Conservation (phyloP, 2,888 invertebrate species). For the Ennomos quercinarius region DNA sequence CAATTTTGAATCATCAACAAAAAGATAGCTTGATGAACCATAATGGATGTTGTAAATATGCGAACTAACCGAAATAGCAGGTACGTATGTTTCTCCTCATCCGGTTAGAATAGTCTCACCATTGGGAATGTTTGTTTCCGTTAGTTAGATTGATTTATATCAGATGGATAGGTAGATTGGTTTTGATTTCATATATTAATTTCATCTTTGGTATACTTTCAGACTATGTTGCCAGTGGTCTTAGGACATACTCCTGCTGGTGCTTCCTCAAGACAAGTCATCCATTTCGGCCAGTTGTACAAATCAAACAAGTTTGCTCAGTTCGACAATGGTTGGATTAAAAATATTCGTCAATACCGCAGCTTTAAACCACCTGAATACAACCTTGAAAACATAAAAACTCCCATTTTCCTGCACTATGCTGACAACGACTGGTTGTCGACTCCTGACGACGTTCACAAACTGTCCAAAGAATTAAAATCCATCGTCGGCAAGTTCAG, state of each 20-base stretch:
- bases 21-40: no score
- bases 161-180: not conserved
- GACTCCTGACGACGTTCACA: conserved; percentile 72
- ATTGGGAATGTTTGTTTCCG: no score
- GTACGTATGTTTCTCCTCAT: no score
- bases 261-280: conserved; percentile 76
- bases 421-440: conserved; percentile 83
- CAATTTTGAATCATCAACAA: not conserved
- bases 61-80: no score
- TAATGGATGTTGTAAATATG: no score
- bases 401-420: conserved; percentile 82
- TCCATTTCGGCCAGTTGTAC: conserved; percentile 80
- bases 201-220: conserved; percentile 43
- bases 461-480: conserved; percentile 67
- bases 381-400: conserved; percentile 70
- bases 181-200: not conserved
- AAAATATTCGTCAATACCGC: conserved; percentile 76
- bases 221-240: conserved; percentile 82
- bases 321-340: conserved; percentile 77
- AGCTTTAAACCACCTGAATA: conserved; percentile 79
- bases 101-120: no score
- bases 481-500: conserved; percentile 75
- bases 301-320: conserved; percentile 76
- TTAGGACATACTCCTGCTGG: conserved; percentile 82
- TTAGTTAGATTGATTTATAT: not conserved